These are phyloP conservation scores for Ciona savignyi DNA, from an alignment of 23 tunicate genomes.

Conservation along the genomic window DNA sequence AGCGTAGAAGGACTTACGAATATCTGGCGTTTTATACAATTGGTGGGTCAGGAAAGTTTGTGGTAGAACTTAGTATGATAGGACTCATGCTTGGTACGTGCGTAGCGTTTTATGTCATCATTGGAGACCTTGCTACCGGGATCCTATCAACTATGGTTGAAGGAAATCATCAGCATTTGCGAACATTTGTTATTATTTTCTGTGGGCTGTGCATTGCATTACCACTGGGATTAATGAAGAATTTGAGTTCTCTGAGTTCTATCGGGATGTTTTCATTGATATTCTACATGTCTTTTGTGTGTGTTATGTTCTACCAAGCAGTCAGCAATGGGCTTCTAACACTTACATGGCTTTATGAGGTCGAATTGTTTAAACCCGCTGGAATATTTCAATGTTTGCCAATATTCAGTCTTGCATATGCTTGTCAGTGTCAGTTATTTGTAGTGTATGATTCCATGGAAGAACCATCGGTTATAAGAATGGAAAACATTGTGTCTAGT, in stretches of 20 bases:
- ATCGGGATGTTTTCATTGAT: conserved; percentile 68
- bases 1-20: conserved; percentile 75
- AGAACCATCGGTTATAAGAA: conserved; percentile 59
- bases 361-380: conserved; percentile 49
- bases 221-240: conserved; percentile 87
- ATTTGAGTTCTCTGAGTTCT: conserved; percentile 49
- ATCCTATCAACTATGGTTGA: conserved; percentile 50
- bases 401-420: conserved; percentile 87
- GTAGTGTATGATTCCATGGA: conserved; percentile 87
- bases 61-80: conserved; percentile 93
- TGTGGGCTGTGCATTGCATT: conserved; percentile 85
- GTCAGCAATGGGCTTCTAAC: conserved; percentile 63
- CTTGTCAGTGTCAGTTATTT: conserved; percentile 94
- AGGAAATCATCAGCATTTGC: conserved; percentile 26
- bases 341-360: conserved; percentile 55
- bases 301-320: conserved; percentile 63
- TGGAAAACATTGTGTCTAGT: conserved; percentile 60
- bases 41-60: conserved; percentile 86
- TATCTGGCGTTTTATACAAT: conserved; percentile 59
- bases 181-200: conserved; percentile 66
- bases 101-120: conserved; percentile 92
- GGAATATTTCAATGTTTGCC: conserved; percentile 92
- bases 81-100: conserved; percentile 97
- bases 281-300: conserved; percentile 62
- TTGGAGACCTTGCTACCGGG: conserved; percentile 83